Percentiles rank a stretch among this genome's conserved stretches.
Conservation (phyloP, 2,888 invertebrate species). For the Cactoblastis cactorum region DNA sequence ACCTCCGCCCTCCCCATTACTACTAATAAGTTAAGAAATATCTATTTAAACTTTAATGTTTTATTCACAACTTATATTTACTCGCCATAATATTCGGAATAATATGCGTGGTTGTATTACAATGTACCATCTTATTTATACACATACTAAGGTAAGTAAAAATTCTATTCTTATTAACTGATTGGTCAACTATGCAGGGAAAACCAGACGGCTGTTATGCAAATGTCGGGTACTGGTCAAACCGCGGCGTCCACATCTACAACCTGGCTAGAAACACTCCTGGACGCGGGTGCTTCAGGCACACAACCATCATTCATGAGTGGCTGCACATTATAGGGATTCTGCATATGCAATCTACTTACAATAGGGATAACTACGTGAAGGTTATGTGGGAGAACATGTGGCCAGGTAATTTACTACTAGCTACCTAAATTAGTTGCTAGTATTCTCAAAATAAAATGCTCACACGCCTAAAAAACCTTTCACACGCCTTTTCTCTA, state of each 20-base stretch:
- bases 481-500: too few species aligned
- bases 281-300: constrained; percentile 73
- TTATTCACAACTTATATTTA: too few species aligned
- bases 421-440: too few species aligned
- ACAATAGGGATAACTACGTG: constrained; percentile 51
- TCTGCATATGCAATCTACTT: constrained; percentile 25
- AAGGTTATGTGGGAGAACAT: constrained; percentile 83
- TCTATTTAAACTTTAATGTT: too few species aligned
- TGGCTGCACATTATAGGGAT: constrained; percentile 7
- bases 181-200: constrained; percentile 38
- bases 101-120: too few species aligned
- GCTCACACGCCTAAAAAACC: too few species aligned
- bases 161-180: too few species aligned
- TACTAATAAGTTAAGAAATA: too few species aligned
- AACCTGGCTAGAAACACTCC: constrained; percentile 54
- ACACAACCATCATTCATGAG: constrained; percentile 26
- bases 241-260: constrained; percentile 62
- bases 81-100: too few species aligned
- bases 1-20: too few species aligned
- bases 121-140: too few species aligned
- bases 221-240: constrained; percentile 51
- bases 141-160: too few species aligned
- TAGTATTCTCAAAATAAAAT: constrained; percentile 6
- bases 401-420: constrained; percentile 61
- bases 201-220: constrained; percentile 53